Base-by-base conservation (phyloP, 2,113 vertebrate species). In the Chionomys nivalis region DNA sequence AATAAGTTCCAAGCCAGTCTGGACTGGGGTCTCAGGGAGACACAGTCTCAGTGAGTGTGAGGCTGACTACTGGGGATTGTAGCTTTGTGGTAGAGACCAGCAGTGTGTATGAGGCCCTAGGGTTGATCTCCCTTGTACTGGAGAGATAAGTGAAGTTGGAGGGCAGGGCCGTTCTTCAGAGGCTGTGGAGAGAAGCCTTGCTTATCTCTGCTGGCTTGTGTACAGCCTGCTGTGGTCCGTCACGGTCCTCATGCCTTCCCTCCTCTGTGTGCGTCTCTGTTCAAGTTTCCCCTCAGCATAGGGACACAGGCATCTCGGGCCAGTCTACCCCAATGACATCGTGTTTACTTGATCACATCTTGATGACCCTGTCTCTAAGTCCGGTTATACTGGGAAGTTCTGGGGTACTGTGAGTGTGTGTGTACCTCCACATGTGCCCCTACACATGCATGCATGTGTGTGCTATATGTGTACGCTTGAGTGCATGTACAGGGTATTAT, bases 161-260 rank as follows among this genome's bases (percentile, higher is more conserved):
- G 21, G 0, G 65, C 55, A 26, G 79, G 26, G 42, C 44, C 7
- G 16, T 21, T 19, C 17, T 47, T 14, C 33, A 9, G 39, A n/a
- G 61, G 61, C 12, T 17, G 7, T 9, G 47, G 61, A 24, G 79
- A 61, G 61, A 66, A 36, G 44, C 11, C n/a, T 36, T 12, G 13
- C 49, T 73, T 44, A 21, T 36, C 66, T 33, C 70, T 3, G 26
- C 23, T 61, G 49, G 39, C 7, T 14, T 0, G 13, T 3, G 0
- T 36, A 16, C 1, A 36, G 75, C 28, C n/a, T 0, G 10, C 36
- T 58, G n/a, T 19, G 39, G 5, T 11, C 13, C 17, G 47, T 9
- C 7, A 9, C 2, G 13, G 17, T 4, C 68, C 28, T 17, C 70
- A 21, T 1, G 0, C 6, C 7, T 3, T 28, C 52, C 26, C n/a